Conservation (phyloP, 2,888 invertebrate genomes). For the Nebria brevicollis region DNA sequence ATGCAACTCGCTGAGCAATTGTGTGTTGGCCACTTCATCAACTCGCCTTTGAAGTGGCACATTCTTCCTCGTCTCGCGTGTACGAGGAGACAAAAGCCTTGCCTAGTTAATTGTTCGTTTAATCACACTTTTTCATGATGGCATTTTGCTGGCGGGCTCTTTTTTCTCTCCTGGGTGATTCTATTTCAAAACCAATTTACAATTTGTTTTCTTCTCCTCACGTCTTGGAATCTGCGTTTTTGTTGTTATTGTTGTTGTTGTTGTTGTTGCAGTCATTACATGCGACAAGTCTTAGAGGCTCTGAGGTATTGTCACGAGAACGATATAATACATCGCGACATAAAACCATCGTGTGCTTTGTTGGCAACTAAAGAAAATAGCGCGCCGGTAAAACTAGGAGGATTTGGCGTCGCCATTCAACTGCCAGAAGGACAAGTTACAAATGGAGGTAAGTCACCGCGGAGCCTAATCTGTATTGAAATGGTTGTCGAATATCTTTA, state of each 20-base stretch:
- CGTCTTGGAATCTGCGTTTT: no score
- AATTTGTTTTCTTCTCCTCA: no score
- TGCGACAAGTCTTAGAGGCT: slow-evolving; percentile 97
- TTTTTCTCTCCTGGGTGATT: neutral
- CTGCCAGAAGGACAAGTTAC: slow-evolving; percentile 81
- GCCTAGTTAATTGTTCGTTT: slow-evolving; percentile 12
- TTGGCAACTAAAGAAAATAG: slow-evolving; percentile 97
- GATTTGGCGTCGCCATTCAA: slow-evolving; percentile 96
- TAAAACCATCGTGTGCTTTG: slow-evolving; percentile 96
- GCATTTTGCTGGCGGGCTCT: neutral
- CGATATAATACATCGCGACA: slow-evolving; percentile 96
- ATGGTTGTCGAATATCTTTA: neutral
- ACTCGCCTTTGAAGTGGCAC: neutral
- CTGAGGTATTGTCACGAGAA: slow-evolving; percentile 98
- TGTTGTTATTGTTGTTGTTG: slow-evolving; percentile 37
- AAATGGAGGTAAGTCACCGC: slow-evolving; percentile 67
- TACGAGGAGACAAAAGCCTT: slow-evolving; percentile 1
- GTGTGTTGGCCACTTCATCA: slow-evolving; percentile 13
- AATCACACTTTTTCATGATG: slow-evolving; percentile 9
- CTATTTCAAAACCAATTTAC: slow-evolving; percentile 4
- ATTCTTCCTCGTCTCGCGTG: neutral
- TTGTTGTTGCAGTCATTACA: slow-evolving; percentile 86
- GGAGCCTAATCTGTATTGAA: neutral
- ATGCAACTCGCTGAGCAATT: neutral
- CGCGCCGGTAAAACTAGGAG: slow-evolving; percentile 97